Conservation (phyloP, 2,113 vertebrate species). For the Lanius ludovicianus region DNA sequence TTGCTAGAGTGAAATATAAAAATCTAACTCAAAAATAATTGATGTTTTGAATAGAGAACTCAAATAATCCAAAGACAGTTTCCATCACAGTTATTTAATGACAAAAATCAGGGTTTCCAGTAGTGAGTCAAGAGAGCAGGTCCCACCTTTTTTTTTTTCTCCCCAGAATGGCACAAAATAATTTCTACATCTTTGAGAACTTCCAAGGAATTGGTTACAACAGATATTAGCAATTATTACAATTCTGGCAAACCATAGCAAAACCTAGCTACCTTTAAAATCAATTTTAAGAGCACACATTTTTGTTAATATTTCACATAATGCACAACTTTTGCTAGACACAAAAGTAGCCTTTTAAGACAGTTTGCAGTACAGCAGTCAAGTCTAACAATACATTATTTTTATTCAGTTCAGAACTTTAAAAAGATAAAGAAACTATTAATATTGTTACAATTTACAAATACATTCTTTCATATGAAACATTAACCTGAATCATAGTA, state of each 20-base stretch:
- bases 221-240: conserved; percentile 52
- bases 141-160: conserved; percentile 1
- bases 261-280: conserved; percentile 65
- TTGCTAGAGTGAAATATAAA: background rate
- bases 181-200: conserved; percentile 62
- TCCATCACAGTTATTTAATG: conserved; percentile 78
- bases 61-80: conserved; percentile 55
- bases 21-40: background rate
- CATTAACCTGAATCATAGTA: conserved; percentile 71
- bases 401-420: conserved; percentile 70
- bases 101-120: conserved; percentile 66
- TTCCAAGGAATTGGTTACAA: conserved; percentile 64
- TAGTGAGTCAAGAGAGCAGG: conserved; percentile 54
- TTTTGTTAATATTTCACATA: conserved; percentile 70
- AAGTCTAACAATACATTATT: conserved; percentile 67
- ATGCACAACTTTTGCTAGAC: conserved; percentile 71
- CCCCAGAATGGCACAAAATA: conserved; percentile 58
- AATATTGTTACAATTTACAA: conserved; percentile 76
- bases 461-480: conserved; percentile 81
- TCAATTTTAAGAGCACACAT: conserved; percentile 47
- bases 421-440: conserved; percentile 73
- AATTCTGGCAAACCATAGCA: conserved; percentile 54
- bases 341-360: conserved; percentile 72
- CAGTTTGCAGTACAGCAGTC: conserved; percentile 64
- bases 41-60: background rate